phyloP scores from a whole-genome alignment of 2,888 invertebrate genomes.

The Ethmia dodecea region DNA sequence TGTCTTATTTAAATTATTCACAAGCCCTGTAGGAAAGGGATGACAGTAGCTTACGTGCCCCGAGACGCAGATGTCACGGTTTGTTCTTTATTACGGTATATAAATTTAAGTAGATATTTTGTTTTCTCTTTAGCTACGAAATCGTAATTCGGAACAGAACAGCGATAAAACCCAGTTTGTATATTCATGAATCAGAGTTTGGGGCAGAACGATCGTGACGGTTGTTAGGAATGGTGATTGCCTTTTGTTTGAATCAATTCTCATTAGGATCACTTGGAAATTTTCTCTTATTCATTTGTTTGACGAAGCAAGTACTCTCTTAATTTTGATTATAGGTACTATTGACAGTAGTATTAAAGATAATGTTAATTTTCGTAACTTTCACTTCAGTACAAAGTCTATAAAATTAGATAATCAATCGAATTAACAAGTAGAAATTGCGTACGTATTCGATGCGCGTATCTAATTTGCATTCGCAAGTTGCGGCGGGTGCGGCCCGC shows the following conservation, averaged over 20 bases:
- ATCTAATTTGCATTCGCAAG: conserved; percentile 5
- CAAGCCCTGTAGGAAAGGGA: conserved; percentile 19
- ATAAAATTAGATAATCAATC: too few relatives aligned
- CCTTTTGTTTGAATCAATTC: conserved; percentile 43
- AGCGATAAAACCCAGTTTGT: conserved; percentile 45
- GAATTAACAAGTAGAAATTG: too few relatives aligned
- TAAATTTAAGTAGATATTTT: conserved; percentile 24
- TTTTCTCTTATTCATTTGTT: too few relatives aligned
- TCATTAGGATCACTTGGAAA: conserved; percentile 30
- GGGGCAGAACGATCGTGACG: conserved; percentile 25
- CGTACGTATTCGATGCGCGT: neutral
- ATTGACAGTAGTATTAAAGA: too few relatives aligned
- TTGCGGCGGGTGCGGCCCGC: too few relatives aligned
- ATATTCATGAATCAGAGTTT: conserved; percentile 47
- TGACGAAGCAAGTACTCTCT: too few relatives aligned
- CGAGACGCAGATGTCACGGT: conserved; percentile 18
- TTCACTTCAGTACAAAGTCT: too few relatives aligned
- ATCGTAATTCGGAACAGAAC: conserved; percentile 34
- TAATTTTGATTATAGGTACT: too few relatives aligned
- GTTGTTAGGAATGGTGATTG: conserved; percentile 42
- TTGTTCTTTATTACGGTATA: conserved; percentile 21
- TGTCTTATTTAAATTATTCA: conserved; percentile 31
- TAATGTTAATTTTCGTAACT: too few relatives aligned
- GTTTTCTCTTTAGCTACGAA: conserved; percentile 33
- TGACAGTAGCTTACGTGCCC: conserved; percentile 21